These are phyloP conservation scores for Pimephales promelas DNA, from an alignment of 2,113 vertebrate species.

Conservation along the genomic window DNA sequence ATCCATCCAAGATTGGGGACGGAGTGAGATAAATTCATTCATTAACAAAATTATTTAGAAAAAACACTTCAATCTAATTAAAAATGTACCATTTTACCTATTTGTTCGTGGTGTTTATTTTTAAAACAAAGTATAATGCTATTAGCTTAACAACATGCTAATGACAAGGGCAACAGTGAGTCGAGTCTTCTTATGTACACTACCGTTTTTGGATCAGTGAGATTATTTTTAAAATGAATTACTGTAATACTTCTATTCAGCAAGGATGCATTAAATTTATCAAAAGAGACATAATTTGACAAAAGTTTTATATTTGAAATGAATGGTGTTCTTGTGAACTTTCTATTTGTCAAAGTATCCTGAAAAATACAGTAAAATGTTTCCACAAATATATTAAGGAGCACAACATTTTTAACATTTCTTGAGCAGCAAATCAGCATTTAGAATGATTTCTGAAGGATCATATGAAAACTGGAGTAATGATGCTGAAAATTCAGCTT, in stretches of 20 bases:
- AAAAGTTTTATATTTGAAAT: background rate
- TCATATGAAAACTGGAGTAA: background rate
- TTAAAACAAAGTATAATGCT: background rate
- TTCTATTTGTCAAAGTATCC: background rate
- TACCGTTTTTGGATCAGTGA: too few relatives aligned
- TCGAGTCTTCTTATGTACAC: too few relatives aligned
- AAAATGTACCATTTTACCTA: background rate
- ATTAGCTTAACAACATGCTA: background rate
- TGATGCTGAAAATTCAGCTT: too few relatives aligned
- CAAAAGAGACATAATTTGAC: background rate
- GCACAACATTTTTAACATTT: background rate
- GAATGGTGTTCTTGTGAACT: background rate
- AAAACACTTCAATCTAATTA: background rate
- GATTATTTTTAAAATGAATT: too few relatives aligned
- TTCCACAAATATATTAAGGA: background rate
- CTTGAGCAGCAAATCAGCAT: background rate
- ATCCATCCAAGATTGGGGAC: background rate
- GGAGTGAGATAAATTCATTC: background rate
- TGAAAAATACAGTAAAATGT: background rate
- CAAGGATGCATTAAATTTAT: background rate
- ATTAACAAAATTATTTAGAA: background rate
- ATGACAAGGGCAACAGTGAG: too few relatives aligned
- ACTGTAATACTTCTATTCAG: background rate
- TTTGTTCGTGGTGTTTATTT: background rate
- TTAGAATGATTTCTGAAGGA: background rate